Base-by-base conservation (phyloP, 2,888 invertebrate genomes). In the Megamerina dolium region DNA sequence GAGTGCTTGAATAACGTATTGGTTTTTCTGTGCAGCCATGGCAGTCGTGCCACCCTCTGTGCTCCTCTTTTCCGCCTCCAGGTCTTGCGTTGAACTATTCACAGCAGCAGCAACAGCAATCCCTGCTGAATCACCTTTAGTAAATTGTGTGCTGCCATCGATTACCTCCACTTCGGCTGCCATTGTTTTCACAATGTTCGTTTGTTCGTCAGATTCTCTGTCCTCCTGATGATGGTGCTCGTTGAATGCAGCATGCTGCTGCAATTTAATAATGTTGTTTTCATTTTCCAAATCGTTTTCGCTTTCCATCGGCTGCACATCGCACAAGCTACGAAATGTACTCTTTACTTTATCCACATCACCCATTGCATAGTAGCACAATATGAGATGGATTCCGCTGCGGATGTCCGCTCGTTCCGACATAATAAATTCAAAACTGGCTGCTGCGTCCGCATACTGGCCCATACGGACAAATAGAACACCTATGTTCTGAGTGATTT, bases 371-470 rank as follows among this genome's bases (percentile, higher is more conserved):
- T 87, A 87, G 55, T 89, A 87, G 60, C 91, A 91, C 19, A 91
- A 70, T 44, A 96, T 83, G 42, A 95, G 76, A 69, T 97, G 94
- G 52, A 99, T 77, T 32, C 94, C 85, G 51, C 85, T 85, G 59
- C 84, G 85, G 63, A 90, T 87, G 65, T 91, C 90, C 0, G 94
- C 86, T 56, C 88, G 85, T 69, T 97, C 96, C 41, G 90, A 87
- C 91, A 99, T 94, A 46, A 97, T 95, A 71, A 93, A 95, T 66
- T 99, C 97, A 70, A 99, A 93, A 59, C 92, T 93, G 4, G 89
- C 88, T 34, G 94, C 87, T 0, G 99, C 97, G 68, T 99, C 97
- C 40, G 87, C 87, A 71, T 93, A 93, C 68, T 95, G 93, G 20
- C 92, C 92, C 87, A 96, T 89, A 64, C 90, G 87, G 18, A 97